phyloP scores from a whole-genome alignment of 2,888 invertebrate genomes.

The Scrobipalpa atriplicella region DNA sequence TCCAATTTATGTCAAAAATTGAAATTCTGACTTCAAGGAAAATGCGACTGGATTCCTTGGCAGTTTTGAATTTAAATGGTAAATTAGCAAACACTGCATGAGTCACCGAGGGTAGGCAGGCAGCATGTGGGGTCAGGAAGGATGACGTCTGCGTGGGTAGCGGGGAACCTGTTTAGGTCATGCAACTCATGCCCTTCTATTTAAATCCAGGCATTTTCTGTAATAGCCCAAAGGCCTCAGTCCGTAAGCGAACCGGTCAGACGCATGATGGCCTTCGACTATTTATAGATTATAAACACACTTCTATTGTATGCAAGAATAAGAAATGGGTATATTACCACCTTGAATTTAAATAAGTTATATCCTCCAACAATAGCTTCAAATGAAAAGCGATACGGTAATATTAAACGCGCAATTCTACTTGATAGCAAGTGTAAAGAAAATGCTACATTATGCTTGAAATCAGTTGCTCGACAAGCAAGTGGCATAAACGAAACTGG shows the following conservation, averaged over 20 bases:
- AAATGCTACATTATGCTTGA: neutral
- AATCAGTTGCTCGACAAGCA: neutral
- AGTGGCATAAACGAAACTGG: neutral
- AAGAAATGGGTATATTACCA: neutral
- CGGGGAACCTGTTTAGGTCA: conserved; percentile 77
- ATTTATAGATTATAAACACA: conserved; percentile 52
- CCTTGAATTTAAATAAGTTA: conserved; percentile 5
- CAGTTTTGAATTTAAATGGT: conserved; percentile 13
- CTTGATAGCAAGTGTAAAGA: neutral
- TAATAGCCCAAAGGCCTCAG: conserved; percentile 53
- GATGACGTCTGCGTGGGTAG: conserved; percentile 67
- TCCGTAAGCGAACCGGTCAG: conserved; percentile 43
- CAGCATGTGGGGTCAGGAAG: conserved; percentile 58
- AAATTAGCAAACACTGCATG: conserved; percentile 41
- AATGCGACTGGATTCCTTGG: conserved; percentile 12
- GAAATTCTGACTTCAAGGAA: neutral
- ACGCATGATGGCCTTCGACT: conserved; percentile 54
- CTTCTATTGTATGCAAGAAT: conserved; percentile 34
- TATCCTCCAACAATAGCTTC: neutral
- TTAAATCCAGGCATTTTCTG: conserved; percentile 67
- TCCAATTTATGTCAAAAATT: neutral
- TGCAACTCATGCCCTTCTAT: conserved; percentile 74
- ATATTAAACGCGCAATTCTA: conserved; percentile 4
- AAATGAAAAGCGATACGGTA: conserved; percentile 2
- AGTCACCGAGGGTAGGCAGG: conserved; percentile 57